Base-by-base conservation (phyloP, 2,113 vertebrate species). In the Gavia stellata region DNA sequence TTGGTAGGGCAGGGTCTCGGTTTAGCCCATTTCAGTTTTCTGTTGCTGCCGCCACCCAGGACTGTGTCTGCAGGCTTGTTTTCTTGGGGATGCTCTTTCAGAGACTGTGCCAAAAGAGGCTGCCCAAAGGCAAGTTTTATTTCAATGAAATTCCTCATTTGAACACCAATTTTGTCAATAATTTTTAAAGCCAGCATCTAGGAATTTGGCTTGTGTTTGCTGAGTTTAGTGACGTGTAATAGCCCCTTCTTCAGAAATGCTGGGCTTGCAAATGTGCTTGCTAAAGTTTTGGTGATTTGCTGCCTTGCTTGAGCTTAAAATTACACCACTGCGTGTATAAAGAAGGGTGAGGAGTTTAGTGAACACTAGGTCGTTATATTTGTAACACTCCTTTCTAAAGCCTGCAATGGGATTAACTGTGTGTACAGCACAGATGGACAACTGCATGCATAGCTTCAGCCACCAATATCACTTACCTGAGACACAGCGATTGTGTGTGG, bases 261-360 rank as follows among this genome's bases (percentile, higher is more conserved):
- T 29, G 24, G 31, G 24, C 29, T 78, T 78, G 44, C 17, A 36
- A 9, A 56, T 4, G 14, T 7, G 2, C 34, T 77, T 36, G 34
- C 12, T 56, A 6, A 61, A 56, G 26, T 65, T 44, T 24, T 36
- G 29, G 53, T 47, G 53, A 36, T 14, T 75, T 9, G 3, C 13
- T 38, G 18, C 44, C 14, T 75, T 72, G 17, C 16, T 73, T 49
- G 49, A 45, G 49, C 17, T 80, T n/a, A 58, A 28, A 44, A 12
- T 68, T 4, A 36, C 13, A 20, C 5, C 14, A 4, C 20, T 13
- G 34, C 0, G 2, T 4, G 11, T 17, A 4, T 25, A 21, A 36
- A 61, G 56, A 52, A 59, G 11, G 36, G 44, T 23, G 47, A 65
- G 47, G n/a, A 17, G 70, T 88, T 58, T 19, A 20, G 26, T 13